A percentile compares a stretch with the other conserved stretches of the same genome.
These are phyloP conservation scores for Epinephelus cyanopodus DNA, from an alignment of 2,113 vertebrate genomes.

Conservation along the genomic window DNA sequence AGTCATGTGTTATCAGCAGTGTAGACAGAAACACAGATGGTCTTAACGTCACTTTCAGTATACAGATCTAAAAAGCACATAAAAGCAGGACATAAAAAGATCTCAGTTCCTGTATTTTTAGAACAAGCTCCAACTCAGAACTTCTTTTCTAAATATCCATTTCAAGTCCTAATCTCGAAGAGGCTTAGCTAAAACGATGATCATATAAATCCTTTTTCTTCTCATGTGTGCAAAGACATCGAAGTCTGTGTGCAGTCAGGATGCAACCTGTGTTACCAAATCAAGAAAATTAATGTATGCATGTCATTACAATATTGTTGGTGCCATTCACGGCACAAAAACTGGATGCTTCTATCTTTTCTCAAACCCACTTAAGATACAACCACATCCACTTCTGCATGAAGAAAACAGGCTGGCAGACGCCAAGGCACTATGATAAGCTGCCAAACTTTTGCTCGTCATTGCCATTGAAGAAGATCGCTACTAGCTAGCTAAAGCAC, in stretches of 20 bases:
- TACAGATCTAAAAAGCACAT: constrained; percentile 11
- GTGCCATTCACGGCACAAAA: not conserved
- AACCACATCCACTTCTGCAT: too few species aligned
- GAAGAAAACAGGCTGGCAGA: too few species aligned
- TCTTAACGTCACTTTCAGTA: constrained; percentile 25
- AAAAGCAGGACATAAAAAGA: not conserved
- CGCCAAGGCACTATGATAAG: too few species aligned
- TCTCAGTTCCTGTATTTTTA: not conserved
- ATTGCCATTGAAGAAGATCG: too few species aligned
- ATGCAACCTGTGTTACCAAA: constrained; percentile 10
- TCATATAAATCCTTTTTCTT: not conserved
- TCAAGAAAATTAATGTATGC: not conserved
- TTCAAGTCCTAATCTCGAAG: not conserved
- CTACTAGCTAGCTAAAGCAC: too few species aligned
- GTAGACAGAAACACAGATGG: constrained; percentile 11
- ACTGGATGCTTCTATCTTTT: too few species aligned
- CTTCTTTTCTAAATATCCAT: not conserved
- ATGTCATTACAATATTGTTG: not conserved
- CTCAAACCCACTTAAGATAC: too few species aligned
- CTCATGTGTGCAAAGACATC: not conserved
- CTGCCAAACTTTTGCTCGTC: too few species aligned
- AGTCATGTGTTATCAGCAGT: not conserved
- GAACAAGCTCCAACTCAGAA: not conserved
- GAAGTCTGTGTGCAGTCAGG: not conserved
- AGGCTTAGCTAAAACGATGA: not conserved